phyloP scores from a whole-genome alignment of 2,113 vertebrate genomes.

The Podilymbus podiceps region DNA sequence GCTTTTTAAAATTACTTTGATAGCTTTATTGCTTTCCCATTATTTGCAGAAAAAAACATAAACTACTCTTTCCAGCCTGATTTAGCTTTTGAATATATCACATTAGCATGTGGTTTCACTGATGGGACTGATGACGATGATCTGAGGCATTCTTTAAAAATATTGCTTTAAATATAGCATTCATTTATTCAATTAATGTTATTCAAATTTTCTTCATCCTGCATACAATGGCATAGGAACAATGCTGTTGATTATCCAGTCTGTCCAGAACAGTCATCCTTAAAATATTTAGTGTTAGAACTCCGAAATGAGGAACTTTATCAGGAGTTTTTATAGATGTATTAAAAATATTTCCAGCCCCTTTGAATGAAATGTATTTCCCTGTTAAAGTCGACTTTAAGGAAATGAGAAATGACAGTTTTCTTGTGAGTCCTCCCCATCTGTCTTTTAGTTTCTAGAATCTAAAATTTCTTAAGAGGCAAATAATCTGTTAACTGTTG shows the following conservation, averaged over 20 bases:
- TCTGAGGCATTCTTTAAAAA: background rate
- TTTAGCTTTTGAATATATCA: background rate
- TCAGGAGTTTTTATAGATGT: background rate
- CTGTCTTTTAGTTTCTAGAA: background rate
- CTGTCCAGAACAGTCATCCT: background rate
- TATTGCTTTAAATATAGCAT: background rate
- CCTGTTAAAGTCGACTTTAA: background rate
- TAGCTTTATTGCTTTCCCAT: background rate
- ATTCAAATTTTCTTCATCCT: background rate
- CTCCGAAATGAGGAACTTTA: background rate
- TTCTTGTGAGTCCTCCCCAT: background rate
- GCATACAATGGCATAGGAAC: background rate
- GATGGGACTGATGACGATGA: background rate
- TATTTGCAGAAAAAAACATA: background rate
- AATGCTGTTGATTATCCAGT: background rate
- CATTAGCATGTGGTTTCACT: background rate
- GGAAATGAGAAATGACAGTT: background rate
- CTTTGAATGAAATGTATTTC: background rate
- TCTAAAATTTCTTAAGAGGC: background rate
- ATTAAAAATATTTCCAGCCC: background rate
- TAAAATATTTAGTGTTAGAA: background rate
- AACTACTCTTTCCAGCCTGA: background rate
- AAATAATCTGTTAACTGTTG: background rate
- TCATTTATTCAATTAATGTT: background rate
- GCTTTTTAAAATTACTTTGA: background rate